Evolutionary conservation across 2,113 vertebrate species (phyloP).

Genomic region (Chamaea fasciata): DNA sequence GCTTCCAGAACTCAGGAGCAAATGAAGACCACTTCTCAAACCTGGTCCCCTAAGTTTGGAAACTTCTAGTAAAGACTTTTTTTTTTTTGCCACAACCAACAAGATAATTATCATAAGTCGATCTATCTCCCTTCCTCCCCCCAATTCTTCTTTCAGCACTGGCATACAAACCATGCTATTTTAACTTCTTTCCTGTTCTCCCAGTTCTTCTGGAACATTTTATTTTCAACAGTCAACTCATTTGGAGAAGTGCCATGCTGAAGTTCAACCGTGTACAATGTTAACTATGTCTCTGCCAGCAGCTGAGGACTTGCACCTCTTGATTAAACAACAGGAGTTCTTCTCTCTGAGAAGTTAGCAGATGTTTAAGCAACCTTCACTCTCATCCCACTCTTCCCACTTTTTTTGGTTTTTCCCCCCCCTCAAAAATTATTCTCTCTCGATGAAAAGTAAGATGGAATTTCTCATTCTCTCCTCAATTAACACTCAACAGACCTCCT

Average conservation of each 20-base stretch:
- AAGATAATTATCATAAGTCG: conserved; percentile 55
- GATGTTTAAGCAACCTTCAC: conserved; percentile 33
- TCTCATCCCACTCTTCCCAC: not conserved
- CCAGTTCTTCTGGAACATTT: conserved; percentile 86
- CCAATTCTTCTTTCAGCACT: conserved; percentile 71
- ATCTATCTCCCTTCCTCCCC: conserved; percentile 62
- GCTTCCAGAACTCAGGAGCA: conserved; percentile 13
- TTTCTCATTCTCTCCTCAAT: not conserved
- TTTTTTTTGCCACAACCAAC: conserved; percentile 16
- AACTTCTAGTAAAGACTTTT: conserved; percentile 20
- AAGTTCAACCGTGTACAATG: conserved; percentile 76
- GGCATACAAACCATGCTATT: conserved; percentile 80
- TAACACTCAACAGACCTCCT: not conserved
- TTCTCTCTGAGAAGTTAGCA: not conserved
- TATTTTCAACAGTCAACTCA: conserved; percentile 84
- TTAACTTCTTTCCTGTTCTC: conserved; percentile 85
- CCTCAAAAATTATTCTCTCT: not conserved
- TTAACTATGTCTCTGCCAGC: conserved; percentile 78
- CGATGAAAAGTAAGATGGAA: not conserved
- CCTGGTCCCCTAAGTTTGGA: not conserved
- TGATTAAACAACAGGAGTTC: conserved; percentile 30
- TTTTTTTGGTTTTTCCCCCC: not conserved
- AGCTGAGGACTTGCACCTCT: conserved; percentile 54
- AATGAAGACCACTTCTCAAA: conserved; percentile 33
- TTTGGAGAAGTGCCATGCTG: conserved; percentile 79